These are phyloP conservation scores for Rhopilema esculentum DNA, from an alignment of 30 jellyfish, hydroid and myxozoan genomes.

Conservation along the genomic window DNA sequence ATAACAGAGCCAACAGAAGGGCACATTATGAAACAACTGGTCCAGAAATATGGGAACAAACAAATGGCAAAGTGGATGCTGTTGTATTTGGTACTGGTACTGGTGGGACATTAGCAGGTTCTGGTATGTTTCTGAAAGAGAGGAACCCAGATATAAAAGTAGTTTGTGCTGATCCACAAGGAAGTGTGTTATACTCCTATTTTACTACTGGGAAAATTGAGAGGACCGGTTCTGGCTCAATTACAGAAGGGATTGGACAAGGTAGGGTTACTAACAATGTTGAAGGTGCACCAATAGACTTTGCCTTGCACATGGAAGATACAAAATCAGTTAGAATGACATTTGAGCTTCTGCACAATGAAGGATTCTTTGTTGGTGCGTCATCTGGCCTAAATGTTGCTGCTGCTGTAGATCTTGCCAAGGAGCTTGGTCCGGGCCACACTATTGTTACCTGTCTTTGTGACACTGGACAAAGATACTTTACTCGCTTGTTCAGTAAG, in stretches of 20 bases:
- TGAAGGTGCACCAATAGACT: constrained; percentile 92
- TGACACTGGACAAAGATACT: constrained; percentile 94
- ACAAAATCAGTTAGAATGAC: constrained; percentile 87
- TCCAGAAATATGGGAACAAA: constrained; percentile 97
- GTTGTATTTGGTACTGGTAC: constrained; percentile 93
- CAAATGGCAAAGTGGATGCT: constrained; percentile 96
- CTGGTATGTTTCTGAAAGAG: constrained; percentile 90
- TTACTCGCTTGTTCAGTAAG: constrained; percentile 78
- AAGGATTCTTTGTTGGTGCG: constrained; percentile 96
- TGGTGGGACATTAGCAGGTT: constrained; percentile 96
- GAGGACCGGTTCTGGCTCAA: constrained; percentile 87
- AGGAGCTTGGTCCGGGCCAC: constrained; percentile 94
- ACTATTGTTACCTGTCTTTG: constrained; percentile 95
- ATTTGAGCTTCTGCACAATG: constrained; percentile 85
- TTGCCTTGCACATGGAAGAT: constrained; percentile 89
- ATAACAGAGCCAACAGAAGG: constrained; percentile 82
- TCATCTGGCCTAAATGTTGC: constrained; percentile 96
- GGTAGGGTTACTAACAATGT: constrained; percentile 85
- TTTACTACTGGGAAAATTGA: constrained; percentile 81
- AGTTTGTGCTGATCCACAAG: constrained; percentile 91
- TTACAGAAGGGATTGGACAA: constrained; percentile 96
- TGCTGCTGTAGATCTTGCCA: constrained; percentile 96
- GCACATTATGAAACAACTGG: constrained; percentile 98
- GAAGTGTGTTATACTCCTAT: constrained; percentile 86
- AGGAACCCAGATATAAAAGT: constrained; percentile 78